Evolutionary conservation across 2,797 vertebrate genomes (phyloP), one percentile per base, ranked within the genome.

Genomic region (Channallabes apus): DNA sequence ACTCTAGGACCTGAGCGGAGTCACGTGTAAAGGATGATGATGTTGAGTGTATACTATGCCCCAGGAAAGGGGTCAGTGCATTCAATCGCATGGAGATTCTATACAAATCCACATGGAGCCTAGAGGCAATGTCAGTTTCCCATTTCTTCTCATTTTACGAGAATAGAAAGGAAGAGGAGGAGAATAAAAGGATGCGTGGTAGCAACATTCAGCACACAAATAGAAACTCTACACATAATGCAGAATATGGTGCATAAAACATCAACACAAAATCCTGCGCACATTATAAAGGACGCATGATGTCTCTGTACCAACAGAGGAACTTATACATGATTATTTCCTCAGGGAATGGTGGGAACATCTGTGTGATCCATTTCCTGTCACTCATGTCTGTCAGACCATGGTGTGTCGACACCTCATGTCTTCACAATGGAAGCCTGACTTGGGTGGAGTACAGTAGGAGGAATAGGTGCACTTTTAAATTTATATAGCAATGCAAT

Each of bases 21-120:
- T 84, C 80, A 69, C 64, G 32, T 67, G 83, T 82, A 41, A 77
- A 80, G 46, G 77, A 59, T 68, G 86, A 76, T 84, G 87, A 90
- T 56, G 77, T 87, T 85, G 86, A 88, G 88, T 85, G 89, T 92
- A 89, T 86, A 90, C 90, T 86, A 88, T 89, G 88, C 88, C 78
- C 85, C 84, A 87, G 90, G 92, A 91, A 93, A 90, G 91, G 92
- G 93, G 93, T 94, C 92, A 93, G 90, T 89, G 91, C 88, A 91
- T 89, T 91, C 88, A 91, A 90, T 87, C 38, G 82, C 86, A 73
- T 84, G 89, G 90, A 91, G 90, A 93, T 90, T 92, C 90, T 88
- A 84, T 85, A 62, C 85, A 88, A 89, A 90, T 91, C 89, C 83
- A 85, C 90, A 88, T 82, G 67, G 88, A 90, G 90, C 85, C 87